Percentiles rank a stretch among this genome's conserved stretches.
phyloP scores from a whole-genome alignment of 30 jellyfish, hydroid and myxozoan genomes.

The Catostylus mosaicus region DNA sequence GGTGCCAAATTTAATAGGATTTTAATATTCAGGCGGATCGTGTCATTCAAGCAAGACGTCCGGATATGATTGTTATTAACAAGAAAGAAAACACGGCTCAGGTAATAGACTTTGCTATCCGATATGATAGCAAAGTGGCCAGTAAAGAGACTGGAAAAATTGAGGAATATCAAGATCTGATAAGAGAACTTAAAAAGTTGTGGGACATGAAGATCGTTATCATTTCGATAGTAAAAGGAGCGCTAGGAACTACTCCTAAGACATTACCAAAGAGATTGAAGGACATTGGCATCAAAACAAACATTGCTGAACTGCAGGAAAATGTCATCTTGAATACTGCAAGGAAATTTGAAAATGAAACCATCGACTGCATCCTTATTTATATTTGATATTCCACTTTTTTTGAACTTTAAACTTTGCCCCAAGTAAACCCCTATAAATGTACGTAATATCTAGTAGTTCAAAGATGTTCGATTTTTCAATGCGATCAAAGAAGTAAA shows the following conservation, averaged over 20 bases:
- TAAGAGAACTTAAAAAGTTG: conserved; percentile 25
- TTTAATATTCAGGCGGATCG: conserved; percentile 4
- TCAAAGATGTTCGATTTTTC: no score
- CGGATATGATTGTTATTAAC: conserved; percentile 15
- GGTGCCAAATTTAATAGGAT: conserved; percentile 15
- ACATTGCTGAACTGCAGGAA: conserved; percentile 30
- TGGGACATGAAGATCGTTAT: conserved; percentile 44
- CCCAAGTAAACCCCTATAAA: no score
- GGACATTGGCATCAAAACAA: conserved; percentile 18
- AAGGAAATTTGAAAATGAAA: conserved; percentile 21
- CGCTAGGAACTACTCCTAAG: conserved; percentile 30
- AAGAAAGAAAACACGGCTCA: conserved; percentile 1
- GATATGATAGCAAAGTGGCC: conserved; percentile 5
- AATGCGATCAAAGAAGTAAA: no score
- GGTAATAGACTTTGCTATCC: conserved; percentile 17
- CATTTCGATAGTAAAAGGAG: conserved; percentile 20
- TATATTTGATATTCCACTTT: no score
- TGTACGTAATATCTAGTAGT: no score
- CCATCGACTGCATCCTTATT: no score
- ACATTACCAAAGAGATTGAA: conserved; percentile 15
- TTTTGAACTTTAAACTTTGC: no score
- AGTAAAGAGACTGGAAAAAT: conserved; percentile 3
- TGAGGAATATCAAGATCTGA: conserved; percentile 27
- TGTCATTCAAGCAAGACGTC: conserved; percentile 29
- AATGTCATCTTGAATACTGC: conserved; percentile 30